Conservation (phyloP, 2,888 invertebrate genomes). For the Cyclophora albipunctata region DNA sequence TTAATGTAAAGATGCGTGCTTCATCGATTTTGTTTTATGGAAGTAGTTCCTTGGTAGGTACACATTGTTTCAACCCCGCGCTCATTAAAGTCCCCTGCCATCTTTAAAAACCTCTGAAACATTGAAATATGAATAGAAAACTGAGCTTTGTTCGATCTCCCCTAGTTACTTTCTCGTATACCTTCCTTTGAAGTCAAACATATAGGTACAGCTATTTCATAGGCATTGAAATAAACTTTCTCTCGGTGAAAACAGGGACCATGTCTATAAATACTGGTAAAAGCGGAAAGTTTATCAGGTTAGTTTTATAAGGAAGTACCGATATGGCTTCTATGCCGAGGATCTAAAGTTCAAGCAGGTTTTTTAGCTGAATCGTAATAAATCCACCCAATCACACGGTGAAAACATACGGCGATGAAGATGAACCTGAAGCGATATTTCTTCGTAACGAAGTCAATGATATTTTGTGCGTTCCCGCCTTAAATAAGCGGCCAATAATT, state of each 20-base stretch:
- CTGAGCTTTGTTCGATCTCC: constrained; percentile 25
- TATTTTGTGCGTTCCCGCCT: constrained; percentile 55
- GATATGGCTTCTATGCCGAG: no score
- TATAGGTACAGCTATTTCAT: constrained; percentile 6
- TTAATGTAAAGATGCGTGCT: no score
- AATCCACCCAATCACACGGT: constrained; percentile 27
- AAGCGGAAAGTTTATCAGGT: no score
- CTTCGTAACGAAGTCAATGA: constrained; percentile 45
- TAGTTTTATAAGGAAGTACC: no score
- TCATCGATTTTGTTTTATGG: no score
- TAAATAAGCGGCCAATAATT: constrained; percentile 65
- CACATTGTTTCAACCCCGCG: no score
- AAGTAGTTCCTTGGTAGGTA: no score
- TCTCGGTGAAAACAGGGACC: constrained; percentile 7
- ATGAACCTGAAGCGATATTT: constrained; percentile 38
- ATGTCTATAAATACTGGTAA: background rate
- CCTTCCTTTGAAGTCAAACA: constrained; percentile 10
- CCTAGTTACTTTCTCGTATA: constrained; percentile 18
- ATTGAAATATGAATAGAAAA: background rate
- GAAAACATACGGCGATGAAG: constrained; percentile 28
- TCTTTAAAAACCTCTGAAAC: no score
- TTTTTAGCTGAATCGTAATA: constrained; percentile 15
- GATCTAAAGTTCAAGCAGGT: no score
- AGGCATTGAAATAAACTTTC: constrained; percentile 11
- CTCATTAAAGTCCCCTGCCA: no score